These are phyloP conservation scores for Melanotaenia pygmaea DNA, from an alignment of 2,797 vertebrate species.

Conservation along the genomic window DNA sequence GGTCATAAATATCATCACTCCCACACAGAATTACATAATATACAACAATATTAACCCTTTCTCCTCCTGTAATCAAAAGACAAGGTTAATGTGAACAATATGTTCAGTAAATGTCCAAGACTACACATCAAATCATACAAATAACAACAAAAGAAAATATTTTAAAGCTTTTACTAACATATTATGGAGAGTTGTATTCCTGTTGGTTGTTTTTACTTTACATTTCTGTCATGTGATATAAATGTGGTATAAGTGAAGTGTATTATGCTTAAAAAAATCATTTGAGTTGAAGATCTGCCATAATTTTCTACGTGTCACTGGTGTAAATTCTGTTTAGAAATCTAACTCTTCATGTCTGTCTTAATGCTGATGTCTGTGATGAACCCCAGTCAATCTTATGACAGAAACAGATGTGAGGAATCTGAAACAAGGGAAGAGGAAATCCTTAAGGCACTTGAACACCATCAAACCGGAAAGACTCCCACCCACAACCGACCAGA, in stretches of 20 bases:
- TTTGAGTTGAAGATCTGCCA: background rate
- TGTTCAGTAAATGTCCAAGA: slow-evolving; percentile 78
- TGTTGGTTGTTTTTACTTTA: background rate
- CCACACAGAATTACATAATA: slow-evolving; percentile 73
- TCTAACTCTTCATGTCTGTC: slow-evolving; percentile 35
- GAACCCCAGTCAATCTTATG: slow-evolving; percentile 22
- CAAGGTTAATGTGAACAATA: slow-evolving; percentile 78
- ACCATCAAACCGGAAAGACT: slow-evolving; percentile 70
- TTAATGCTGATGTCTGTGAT: slow-evolving; percentile 31
- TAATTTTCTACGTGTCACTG: slow-evolving; percentile 7
- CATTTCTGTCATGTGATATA: slow-evolving; percentile 21
- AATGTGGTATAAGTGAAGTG: background rate
- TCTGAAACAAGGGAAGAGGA: slow-evolving; percentile 59
- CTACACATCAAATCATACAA: slow-evolving; percentile 60
- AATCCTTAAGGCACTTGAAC: slow-evolving; percentile 84
- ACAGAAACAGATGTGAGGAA: slow-evolving; percentile 59
- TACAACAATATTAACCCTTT: slow-evolving; percentile 59
- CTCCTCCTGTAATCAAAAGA: slow-evolving; percentile 62
- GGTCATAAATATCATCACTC: slow-evolving; percentile 67
- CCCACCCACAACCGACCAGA: slow-evolving; percentile 59
- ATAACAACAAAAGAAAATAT: slow-evolving; percentile 41
- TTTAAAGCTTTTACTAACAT: slow-evolving; percentile 54
- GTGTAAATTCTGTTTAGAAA: slow-evolving; percentile 34
- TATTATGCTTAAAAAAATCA: background rate
- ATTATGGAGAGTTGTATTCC: slow-evolving; percentile 35